A percentile compares a stretch with the other conserved stretches of the same genome.
These are phyloP conservation scores for Mycalesis mineus DNA, from an alignment of 2,888 invertebrate genomes.

Conservation along the genomic window DNA sequence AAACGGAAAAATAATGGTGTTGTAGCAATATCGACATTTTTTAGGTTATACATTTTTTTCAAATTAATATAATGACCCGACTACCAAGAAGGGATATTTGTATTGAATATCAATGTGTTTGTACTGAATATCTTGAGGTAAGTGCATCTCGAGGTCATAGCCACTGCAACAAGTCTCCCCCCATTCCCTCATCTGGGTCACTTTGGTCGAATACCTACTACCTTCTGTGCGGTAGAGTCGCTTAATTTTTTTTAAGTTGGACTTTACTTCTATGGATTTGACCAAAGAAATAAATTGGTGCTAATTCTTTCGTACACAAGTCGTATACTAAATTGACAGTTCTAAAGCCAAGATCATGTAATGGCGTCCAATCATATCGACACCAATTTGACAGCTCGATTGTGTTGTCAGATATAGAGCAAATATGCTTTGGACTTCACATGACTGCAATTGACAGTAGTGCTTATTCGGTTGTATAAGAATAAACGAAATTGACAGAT, in stretches of 20 bases:
- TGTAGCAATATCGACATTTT: too few relatives aligned
- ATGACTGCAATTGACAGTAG: background rate
- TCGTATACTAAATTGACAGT: conserved; percentile 19
- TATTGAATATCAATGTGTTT: background rate
- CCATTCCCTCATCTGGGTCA: background rate
- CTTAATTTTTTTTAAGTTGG: background rate
- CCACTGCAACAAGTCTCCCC: conserved; percentile 67
- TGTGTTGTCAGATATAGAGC: too few relatives aligned
- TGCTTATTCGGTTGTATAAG: background rate
- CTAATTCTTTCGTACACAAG: background rate
- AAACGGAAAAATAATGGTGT: too few relatives aligned
- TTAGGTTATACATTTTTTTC: too few relatives aligned
- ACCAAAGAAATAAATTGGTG: background rate
- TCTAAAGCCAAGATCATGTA: background rate
- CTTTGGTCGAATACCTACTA: background rate
- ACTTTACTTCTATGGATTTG: background rate
- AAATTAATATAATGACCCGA: too few relatives aligned
- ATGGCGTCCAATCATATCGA: too few relatives aligned
- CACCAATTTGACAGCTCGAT: too few relatives aligned
- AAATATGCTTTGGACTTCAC: background rate
- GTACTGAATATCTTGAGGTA: conserved; percentile 37
- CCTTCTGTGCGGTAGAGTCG: background rate
- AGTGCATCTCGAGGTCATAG: conserved; percentile 63
- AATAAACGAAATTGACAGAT: conserved; percentile 19
- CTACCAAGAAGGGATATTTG: too few relatives aligned